Percentiles rank a stretch among this genome's conserved stretches.
These are phyloP conservation scores for Nephila pilipes DNA, from an alignment of 1,140 invertebrate genomes.

Conservation along the genomic window DNA sequence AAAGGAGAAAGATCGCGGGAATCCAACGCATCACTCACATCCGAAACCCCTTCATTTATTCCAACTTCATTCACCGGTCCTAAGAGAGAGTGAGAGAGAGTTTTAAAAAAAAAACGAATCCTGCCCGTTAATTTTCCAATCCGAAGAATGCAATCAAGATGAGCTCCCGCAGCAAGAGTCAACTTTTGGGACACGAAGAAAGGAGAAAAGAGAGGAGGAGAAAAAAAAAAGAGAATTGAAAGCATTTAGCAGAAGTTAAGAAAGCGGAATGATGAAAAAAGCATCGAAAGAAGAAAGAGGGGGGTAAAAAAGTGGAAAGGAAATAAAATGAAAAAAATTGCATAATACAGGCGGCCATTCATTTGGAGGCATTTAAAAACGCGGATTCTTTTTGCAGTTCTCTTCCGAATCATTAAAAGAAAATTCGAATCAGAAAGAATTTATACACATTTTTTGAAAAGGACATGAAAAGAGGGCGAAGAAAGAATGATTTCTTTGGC, in stretches of 20 bases:
- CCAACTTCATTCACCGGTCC: not conserved
- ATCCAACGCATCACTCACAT: not conserved
- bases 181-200: conserved; percentile 21
- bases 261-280: not conserved
- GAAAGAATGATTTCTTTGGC: conserved; percentile 42
- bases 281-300: not conserved
- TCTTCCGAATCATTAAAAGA: conserved; percentile 64
- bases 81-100: not conserved
- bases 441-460: conserved; percentile 62
- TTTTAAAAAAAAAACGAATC: not conserved
- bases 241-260: conserved; percentile 29
- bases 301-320: not conserved
- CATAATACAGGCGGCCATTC: not conserved
- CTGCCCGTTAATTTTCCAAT: conserved; percentile 38
- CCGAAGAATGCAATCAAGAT: conserved; percentile 47
- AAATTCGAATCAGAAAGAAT: conserved; percentile 60
- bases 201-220: not conserved
- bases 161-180: not conserved
- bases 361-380: conserved; percentile 55
- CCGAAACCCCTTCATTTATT: not conserved
- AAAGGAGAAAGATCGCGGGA: not conserved
- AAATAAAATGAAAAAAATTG: not conserved
- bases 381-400: not conserved
- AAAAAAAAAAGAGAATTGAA: not conserved
- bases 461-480: conserved; percentile 6